These are phyloP conservation scores for Myrmecophaga tridactyla DNA, from an alignment of 2,113 vertebrate species.

Conservation along the genomic window DNA sequence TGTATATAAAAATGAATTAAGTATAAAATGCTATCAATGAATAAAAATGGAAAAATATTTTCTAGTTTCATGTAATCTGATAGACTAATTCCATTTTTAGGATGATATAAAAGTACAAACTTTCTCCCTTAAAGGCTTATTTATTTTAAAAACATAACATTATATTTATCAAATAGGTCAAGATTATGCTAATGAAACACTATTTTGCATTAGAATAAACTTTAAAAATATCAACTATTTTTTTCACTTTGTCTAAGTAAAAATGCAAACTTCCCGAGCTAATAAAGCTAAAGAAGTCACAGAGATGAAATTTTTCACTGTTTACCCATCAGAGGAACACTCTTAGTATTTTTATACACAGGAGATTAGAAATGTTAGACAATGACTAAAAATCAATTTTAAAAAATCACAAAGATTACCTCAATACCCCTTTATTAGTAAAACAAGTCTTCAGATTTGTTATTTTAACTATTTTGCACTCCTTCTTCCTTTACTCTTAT, in stretches of 20 bases:
- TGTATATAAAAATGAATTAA: background rate
- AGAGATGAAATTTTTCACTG: background rate
- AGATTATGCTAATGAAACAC: background rate
- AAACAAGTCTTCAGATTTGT: background rate
- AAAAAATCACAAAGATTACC: background rate
- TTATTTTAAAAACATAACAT: background rate
- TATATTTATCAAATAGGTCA: background rate
- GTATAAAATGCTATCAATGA: background rate
- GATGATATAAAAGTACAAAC: background rate
- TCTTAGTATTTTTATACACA: background rate
- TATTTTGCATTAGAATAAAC: background rate
- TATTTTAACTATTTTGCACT: background rate
- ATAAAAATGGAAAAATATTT: background rate
- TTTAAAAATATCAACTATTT: background rate
- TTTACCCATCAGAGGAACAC: background rate
- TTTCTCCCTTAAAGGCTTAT: background rate
- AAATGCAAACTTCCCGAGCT: background rate
- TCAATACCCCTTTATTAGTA: background rate
- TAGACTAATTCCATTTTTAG: background rate
- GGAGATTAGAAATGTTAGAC: background rate
- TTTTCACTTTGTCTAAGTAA: background rate
- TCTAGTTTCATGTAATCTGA: background rate
- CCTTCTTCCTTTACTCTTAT: background rate
- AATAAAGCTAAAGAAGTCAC: background rate
- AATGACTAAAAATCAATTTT: background rate